phyloP scores from a whole-genome alignment of 2,888 invertebrate genomes.

The Hirtodrosophila duncani region DNA sequence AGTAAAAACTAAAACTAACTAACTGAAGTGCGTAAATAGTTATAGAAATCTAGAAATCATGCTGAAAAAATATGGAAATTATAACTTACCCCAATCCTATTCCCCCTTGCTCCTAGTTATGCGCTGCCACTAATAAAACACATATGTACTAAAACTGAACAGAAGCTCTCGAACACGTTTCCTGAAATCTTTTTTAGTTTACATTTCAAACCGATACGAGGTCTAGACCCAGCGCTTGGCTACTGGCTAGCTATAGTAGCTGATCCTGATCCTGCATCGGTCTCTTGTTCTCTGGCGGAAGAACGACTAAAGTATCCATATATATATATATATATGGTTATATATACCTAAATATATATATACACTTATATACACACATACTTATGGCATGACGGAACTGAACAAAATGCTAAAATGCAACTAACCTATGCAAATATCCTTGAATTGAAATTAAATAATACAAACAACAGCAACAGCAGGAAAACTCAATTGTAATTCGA shows the following conservation, averaged over 20 bases:
- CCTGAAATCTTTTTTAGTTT: slow-evolving; percentile 16
- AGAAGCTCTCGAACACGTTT: slow-evolving; percentile 19
- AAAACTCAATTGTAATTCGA: slow-evolving; percentile 17
- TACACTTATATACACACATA: slow-evolving; percentile 22
- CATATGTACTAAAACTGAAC: background rate
- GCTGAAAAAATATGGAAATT: no score
- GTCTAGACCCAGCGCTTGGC: slow-evolving; percentile 4
- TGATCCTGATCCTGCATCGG: no score
- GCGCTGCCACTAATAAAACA: background rate
- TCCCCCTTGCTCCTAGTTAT: slow-evolving; percentile 26
- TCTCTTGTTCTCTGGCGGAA: no score
- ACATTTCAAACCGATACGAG: background rate
- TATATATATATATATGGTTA: slow-evolving; percentile 2
- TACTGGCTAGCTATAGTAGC: slow-evolving; percentile 5
- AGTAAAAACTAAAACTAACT: slow-evolving; percentile 17
- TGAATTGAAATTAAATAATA: slow-evolving; percentile 23
- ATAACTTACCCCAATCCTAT: no score
- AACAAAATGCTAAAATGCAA: slow-evolving; percentile 13
- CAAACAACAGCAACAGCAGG: slow-evolving; percentile 7
- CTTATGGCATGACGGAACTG: slow-evolving; percentile 29
- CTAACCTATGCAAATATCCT: slow-evolving; percentile 40
- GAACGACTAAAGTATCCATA: no score
- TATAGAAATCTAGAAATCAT: slow-evolving; percentile 29
- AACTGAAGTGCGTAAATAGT: slow-evolving; percentile 17
- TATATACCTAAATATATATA: slow-evolving; percentile 13